These are phyloP conservation scores for Clupea harengus DNA, from an alignment of 2,113 vertebrate species.

Conservation along the genomic window DNA sequence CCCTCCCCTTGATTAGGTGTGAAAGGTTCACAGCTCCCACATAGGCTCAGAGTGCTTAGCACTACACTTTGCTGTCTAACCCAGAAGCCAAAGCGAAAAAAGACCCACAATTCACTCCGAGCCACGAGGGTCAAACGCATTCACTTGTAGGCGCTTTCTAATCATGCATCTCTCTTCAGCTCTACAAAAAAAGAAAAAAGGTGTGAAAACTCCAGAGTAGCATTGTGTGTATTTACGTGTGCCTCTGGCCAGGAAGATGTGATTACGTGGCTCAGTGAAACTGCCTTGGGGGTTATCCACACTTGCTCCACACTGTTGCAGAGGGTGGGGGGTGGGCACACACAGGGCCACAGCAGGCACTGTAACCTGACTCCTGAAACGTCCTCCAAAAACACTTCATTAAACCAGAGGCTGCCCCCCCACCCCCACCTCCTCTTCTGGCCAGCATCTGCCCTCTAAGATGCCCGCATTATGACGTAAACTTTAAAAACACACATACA, in stretches of 20 bases:
- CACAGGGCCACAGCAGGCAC: neutral
- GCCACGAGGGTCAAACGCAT: too few species aligned
- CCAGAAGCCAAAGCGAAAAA: neutral
- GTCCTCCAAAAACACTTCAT: constrained; percentile 71
- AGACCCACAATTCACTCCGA: too few species aligned
- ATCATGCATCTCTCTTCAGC: neutral
- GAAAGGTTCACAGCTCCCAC: constrained; percentile 69
- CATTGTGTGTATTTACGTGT: neutral
- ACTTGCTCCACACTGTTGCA: neutral
- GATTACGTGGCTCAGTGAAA: constrained; percentile 1
- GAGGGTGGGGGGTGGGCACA: neutral
- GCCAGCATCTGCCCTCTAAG: constrained; percentile 54
- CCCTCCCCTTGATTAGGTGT: constrained; percentile 66
- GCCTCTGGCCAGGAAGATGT: neutral
- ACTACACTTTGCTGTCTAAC: neutral
- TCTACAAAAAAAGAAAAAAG: neutral
- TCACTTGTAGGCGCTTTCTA: too few species aligned
- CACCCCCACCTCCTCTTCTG: constrained; percentile 29
- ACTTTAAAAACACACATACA: constrained; percentile 29
- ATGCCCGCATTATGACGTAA: constrained; percentile 56
- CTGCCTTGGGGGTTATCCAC: neutral
- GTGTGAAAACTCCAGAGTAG: neutral
- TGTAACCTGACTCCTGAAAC: constrained; percentile 62
- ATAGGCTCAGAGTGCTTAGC: neutral
- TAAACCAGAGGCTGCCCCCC: constrained; percentile 58